These are phyloP conservation scores for Phoxinus dragarum DNA, from an alignment of 2,797 vertebrate genomes.

Conservation along the genomic window DNA sequence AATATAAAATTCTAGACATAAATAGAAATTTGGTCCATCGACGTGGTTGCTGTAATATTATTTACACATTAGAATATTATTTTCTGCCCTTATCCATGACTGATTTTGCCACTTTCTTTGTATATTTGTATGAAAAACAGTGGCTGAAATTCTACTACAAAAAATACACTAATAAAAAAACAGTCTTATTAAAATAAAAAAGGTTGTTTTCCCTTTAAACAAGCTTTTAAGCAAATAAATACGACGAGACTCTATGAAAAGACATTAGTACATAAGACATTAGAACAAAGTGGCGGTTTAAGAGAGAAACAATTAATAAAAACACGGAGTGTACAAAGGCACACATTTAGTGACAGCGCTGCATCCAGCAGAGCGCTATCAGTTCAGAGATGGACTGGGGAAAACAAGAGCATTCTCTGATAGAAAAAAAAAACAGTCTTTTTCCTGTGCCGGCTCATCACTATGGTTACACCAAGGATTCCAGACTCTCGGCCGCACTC, in stretches of 20 bases:
- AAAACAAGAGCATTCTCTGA: conserved; percentile 46
- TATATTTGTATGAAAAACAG: conserved; percentile 78
- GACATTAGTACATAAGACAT: conserved; percentile 64
- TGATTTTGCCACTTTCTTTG: conserved; percentile 72
- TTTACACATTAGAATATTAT: conserved; percentile 90
- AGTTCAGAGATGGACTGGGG: conserved; percentile 35
- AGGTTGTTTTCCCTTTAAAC: conserved; percentile 67
- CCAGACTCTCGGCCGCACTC: conserved; percentile 86
- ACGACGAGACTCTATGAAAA: conserved; percentile 73
- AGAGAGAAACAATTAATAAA: conserved; percentile 62
- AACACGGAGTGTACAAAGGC: conserved; percentile 74
- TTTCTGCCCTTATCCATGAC: conserved; percentile 76
- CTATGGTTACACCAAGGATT: conserved; percentile 88
- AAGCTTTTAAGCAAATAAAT: conserved; percentile 83
- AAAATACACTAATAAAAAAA: conserved; percentile 79
- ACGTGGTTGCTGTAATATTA: conserved; percentile 88
- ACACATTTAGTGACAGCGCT: conserved; percentile 70
- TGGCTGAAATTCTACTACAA: conserved; percentile 84
- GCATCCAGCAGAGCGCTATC: conserved; percentile 57
- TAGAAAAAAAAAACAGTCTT: conserved; percentile 26
- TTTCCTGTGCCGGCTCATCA: conserved; percentile 48
- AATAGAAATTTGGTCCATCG: conserved; percentile 99
- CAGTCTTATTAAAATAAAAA: conserved; percentile 72
- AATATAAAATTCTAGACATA: conserved; percentile 99
- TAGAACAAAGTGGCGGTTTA: conserved; percentile 56